Conservation (phyloP, 2,888 invertebrate species). For the Mesorhabditis spiculigera region DNA sequence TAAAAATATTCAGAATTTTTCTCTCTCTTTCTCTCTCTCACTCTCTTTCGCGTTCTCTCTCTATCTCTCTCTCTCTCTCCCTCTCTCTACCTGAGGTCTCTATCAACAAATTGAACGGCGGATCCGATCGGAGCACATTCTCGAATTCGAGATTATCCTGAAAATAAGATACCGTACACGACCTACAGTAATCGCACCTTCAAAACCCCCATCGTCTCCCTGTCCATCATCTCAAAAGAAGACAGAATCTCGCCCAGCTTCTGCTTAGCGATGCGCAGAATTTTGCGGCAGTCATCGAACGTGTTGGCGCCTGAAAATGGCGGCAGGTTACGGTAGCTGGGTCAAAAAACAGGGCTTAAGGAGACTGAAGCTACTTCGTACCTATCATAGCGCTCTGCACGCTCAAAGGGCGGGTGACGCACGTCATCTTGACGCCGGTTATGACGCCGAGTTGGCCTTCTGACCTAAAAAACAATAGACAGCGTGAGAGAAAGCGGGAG, state of each 20-base stretch:
- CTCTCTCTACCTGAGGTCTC: slow-evolving; percentile 65
- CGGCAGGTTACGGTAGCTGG: not conserved
- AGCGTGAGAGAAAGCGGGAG: too few species aligned
- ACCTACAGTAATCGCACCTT: slow-evolving; percentile 8
- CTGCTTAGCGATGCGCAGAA: slow-evolving; percentile 73
- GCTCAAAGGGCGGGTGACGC: slow-evolving; percentile 78
- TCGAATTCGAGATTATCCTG: slow-evolving; percentile 36
- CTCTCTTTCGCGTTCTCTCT: too few species aligned
- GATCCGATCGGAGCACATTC: slow-evolving; percentile 29
- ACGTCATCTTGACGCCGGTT: slow-evolving; percentile 84
- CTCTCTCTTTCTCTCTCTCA: too few species aligned
- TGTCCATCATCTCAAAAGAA: slow-evolving; percentile 91
- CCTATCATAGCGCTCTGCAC: slow-evolving; percentile 82
- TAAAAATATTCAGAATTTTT: slow-evolving; percentile 43
- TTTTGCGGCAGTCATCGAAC: slow-evolving; percentile 76
- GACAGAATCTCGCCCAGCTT: slow-evolving; percentile 81
- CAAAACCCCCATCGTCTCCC: slow-evolving; percentile 67
- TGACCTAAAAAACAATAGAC: slow-evolving; percentile 62
- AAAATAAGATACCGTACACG: not conserved
- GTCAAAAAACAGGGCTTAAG: not conserved
- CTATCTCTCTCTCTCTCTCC: not conserved
- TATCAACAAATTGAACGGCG: slow-evolving; percentile 47
- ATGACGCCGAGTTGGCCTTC: slow-evolving; percentile 93
- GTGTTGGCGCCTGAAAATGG: slow-evolving; percentile 44
- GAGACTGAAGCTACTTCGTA: slow-evolving; percentile 9